Base-by-base conservation (phyloP, 2,888 invertebrate species). In the Diarsia rubi region DNA sequence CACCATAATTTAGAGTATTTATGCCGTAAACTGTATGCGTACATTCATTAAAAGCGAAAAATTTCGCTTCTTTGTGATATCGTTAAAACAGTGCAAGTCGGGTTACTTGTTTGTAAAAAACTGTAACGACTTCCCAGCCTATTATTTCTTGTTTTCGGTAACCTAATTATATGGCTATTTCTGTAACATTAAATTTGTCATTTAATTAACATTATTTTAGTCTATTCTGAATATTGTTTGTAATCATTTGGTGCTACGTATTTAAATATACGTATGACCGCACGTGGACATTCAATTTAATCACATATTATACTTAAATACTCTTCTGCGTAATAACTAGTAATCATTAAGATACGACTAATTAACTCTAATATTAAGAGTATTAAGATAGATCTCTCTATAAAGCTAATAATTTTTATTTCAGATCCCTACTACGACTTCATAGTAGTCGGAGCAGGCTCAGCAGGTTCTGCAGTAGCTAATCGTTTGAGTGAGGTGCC, bases 381-480 rank as follows among this genome's bases (percentile, higher is more conserved):
- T 54, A 24, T 12, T 24, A 54, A 14, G 14, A 54, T 27, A 27
- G 1, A n/a, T 37, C 37, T 37, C 6, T 37, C 0, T 5, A 52
- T 42, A 24, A 78, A 37, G 1, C 21, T 27, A 44, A 52, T 27
- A 2, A 3, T 60, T 73, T 31, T 54, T 5, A 16, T 93, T 91
- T 37, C 86, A 93, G 94, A 94, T 86, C 93, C 94, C 4, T 96
- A 97, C 81, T 97, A 97, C 84, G 97, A 97, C 85, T 98, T 97
- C 87, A 93, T 97, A 31, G 95, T 97, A 42, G 95, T 98, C 8
- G 98, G 98, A 0, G 97, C 97, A 0, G 98, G 98, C 0, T 97
- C 97, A 0, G 97, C 97, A 0, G 97, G 97, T 1, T 96, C 97
- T 1, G 97, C 97, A 6, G 88, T 98, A 0, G 97, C 97, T 0